Evolutionary conservation across 2,797 vertebrate species (phyloP), one percentile per base, ranked within the genome.

Genomic region (Paramormyrops hopkinsi): DNA sequence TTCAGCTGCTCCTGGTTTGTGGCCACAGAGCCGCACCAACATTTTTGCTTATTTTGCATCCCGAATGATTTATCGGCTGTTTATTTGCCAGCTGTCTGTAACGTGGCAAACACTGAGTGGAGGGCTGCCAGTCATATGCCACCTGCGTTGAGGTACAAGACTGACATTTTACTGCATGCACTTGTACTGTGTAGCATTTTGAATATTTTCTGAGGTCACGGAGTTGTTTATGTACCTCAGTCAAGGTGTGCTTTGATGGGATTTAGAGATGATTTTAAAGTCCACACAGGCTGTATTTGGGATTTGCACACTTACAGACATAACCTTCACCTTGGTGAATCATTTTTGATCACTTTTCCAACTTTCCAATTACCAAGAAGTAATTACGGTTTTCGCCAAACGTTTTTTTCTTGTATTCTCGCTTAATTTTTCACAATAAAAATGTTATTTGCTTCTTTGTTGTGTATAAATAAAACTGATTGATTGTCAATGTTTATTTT

Each of bases 11-110:
- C 82, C 44, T 86, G 50, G 84, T 41, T 87, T 79, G 69, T 76
- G 17, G 90, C 89, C 91, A 84, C 89, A 84, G 91, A 92, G 86
- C 89, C 90, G 89, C 62, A 89, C 90, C 84, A 62, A 90, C 88
- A n/a, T 83, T 89, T 89, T 50, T 41, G 91, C 89, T 91, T 89
- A 90, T 91, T 84, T 89, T 91, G 85, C 90, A 19, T 65, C 56
- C 14, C 86, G 62, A 46, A 65, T 90, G 83, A 90, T 88, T 91
- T 90, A 87, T 89, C 62, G 90, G 5, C 37, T 89, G 89, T 92
- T 92, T 91, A 91, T 90, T 90, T 89, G 79, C 44, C 90, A 86
- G 48, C 50, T 9, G 44, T 89, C 12, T 65, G 86, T 50, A 53
- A 46, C 29, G 22, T 79, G 14, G 37, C 29, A 79, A 56, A 53